phyloP scores from a whole-genome alignment of 2,888 invertebrate genomes.

The Drosophila maculinotata region DNA sequence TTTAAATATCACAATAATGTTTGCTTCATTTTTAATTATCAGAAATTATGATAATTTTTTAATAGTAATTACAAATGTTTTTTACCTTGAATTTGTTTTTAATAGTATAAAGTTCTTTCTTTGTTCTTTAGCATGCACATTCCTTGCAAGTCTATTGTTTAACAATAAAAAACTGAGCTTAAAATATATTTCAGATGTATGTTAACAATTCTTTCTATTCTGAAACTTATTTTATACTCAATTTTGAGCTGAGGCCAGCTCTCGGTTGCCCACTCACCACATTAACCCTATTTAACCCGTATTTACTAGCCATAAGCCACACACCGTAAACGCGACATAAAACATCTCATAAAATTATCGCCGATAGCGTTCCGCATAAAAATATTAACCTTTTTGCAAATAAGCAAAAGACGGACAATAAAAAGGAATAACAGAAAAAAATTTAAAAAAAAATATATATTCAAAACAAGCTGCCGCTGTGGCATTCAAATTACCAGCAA shows the following conservation, averaged over 20 bases:
- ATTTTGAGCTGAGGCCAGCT: not conserved
- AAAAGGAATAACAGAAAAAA: slow-evolving; percentile 17
- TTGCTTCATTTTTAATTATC: not conserved
- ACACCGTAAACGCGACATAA: slow-evolving; percentile 42
- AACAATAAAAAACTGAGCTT: no score
- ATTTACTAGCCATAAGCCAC: slow-evolving; percentile 46
- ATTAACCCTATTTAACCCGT: slow-evolving; percentile 72
- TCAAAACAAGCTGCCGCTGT: slow-evolving; percentile 6
- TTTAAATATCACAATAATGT: slow-evolving; percentile 1
- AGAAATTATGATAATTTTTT: no score
- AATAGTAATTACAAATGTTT: not conserved
- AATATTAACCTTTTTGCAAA: slow-evolving; percentile 70
- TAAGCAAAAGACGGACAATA: slow-evolving; percentile 9
- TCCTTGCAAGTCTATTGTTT: no score
- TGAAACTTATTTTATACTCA: not conserved
- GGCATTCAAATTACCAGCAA: slow-evolving; percentile 31
- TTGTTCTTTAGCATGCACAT: no score
- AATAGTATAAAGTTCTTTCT: no score
- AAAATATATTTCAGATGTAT: no score
- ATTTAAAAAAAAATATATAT: slow-evolving; percentile 11
- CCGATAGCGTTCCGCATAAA: slow-evolving; percentile 45
- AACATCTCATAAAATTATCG: slow-evolving; percentile 42
- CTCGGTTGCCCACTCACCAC: slow-evolving; percentile 28
- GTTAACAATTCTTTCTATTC: not conserved
- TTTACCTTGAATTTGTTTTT: not conserved